Evolutionary conservation across 2,797 vertebrate species (phyloP), one percentile per base, ranked within the genome.

Genomic region (Myripristis murdjan): DNA sequence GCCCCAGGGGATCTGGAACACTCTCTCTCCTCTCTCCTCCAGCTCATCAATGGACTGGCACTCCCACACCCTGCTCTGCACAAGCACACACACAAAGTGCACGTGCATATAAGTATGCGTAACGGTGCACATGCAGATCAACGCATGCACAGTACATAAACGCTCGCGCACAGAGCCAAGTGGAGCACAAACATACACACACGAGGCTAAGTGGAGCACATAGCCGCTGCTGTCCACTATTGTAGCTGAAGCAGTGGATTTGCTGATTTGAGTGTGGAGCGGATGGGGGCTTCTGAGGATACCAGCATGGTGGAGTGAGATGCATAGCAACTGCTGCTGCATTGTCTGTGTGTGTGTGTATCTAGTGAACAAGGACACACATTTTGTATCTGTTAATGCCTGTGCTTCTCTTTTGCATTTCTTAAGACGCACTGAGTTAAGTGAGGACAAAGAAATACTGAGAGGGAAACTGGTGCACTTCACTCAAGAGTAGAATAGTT

Each of bases 21-120:
- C 80, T 75, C 48, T 82, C 72, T 79, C 64, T 75, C 57, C 83
- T 83, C 71, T 78, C 69, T 81, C 82, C 49, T 85, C 75, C 75
- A 71, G 65, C 82, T 91, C 89, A 90, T 93, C 90, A 92, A 90
- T 94, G 81, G 79, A 72, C 33, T 33, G 85, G 79, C 81, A 85
- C 89, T 78, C 59, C 82, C 85, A 78, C 82, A 75, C 77, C 72
- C 76, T 85, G 67, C 70, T 49, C 15, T 22, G 33, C 46, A 49
- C 47, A 49, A 33, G 33, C 33, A 35, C 33, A 35, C 22, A 56
- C 46, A 54, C 35, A 64, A 6, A 48, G 23, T 5, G 22, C 58
- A 55, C 48, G 16, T 43, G 22, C 22, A 15, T 31, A n/a, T 16
- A 53, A 37, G 10, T 26, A 47, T 37, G 31, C 56, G 60, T 41